phyloP scores from a whole-genome alignment of 2,888 invertebrate genomes.

The Xanthorhoe spadicearia region DNA sequence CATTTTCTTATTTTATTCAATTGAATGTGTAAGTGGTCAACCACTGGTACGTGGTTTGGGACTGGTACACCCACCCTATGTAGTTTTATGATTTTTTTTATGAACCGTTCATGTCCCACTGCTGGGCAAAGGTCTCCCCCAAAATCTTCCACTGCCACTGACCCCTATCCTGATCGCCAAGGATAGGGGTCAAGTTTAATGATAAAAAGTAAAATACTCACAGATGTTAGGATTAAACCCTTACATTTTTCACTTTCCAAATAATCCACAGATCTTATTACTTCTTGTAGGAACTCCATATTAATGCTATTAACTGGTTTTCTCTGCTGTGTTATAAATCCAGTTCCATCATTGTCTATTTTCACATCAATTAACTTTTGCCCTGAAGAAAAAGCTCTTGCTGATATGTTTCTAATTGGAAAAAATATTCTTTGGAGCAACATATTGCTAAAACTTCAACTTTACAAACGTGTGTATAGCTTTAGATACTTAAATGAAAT shows the following conservation, averaged over 20 bases:
- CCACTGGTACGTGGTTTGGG: no score
- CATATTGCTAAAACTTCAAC: conserved; percentile 13
- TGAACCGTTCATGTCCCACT: no score
- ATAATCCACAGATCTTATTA: conserved; percentile 83
- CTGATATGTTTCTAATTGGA: conserved; percentile 5
- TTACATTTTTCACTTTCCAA: conserved; percentile 82
- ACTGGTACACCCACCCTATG: no score
- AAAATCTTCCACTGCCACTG: no score
- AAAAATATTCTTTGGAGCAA: conserved; percentile 3
- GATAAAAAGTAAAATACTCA: conserved; percentile 58
- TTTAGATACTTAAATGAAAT: background rate
- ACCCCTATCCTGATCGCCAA: no score
- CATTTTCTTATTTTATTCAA: no score
- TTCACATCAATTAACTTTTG: conserved; percentile 36
- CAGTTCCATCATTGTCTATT: conserved; percentile 85
- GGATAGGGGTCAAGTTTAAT: no score
- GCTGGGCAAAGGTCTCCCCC: no score
- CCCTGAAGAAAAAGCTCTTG: conserved; percentile 16
- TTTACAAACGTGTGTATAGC: background rate
- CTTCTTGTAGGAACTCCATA: conserved; percentile 85
- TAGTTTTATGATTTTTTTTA: no score
- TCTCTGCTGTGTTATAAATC: conserved; percentile 87
- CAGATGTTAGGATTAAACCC: conserved; percentile 91
- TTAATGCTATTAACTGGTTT: conserved; percentile 91
- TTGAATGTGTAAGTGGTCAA: no score